A percentile compares a stretch with the other conserved stretches of the same genome.
phyloP scores from a whole-genome alignment of 2,113 vertebrate genomes.

The Mohoua ochrocephala region DNA sequence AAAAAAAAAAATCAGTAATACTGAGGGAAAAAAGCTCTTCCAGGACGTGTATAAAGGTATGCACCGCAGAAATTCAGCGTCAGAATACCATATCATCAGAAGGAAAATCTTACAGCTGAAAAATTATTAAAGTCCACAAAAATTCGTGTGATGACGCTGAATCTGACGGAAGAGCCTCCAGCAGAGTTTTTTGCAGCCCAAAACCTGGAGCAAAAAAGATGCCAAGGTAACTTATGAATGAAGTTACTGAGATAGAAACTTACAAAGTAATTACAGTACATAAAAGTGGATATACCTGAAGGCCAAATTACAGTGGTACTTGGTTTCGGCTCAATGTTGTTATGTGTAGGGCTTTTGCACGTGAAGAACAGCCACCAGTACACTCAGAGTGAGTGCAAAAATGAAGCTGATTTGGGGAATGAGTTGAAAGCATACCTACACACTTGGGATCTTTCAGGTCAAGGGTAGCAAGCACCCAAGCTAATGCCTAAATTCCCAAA shows the following conservation, averaged over 20 bases:
- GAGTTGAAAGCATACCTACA: background rate
- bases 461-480: background rate
- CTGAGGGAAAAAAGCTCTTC: background rate
- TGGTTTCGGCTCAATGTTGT: background rate
- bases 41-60: background rate
- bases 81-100: background rate
- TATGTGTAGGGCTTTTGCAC: background rate
- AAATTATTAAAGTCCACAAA: background rate
- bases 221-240: background rate
- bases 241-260: background rate
- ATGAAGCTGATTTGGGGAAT: background rate
- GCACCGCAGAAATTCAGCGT: background rate
- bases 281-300: background rate
- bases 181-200: background rate
- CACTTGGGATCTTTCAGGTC: background rate
- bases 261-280: background rate
- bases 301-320: background rate
- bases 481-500: background rate
- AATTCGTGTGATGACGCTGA: background rate
- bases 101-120: background rate
- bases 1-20: background rate
- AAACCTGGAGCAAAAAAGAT: background rate
- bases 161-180: background rate
- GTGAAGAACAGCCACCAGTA: background rate
- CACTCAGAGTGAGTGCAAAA: background rate